Percentiles rank a stretch among this genome's conserved stretches.
These are phyloP conservation scores for Phengaris alcon DNA, from an alignment of 2,888 invertebrate species.

Conservation along the genomic window DNA sequence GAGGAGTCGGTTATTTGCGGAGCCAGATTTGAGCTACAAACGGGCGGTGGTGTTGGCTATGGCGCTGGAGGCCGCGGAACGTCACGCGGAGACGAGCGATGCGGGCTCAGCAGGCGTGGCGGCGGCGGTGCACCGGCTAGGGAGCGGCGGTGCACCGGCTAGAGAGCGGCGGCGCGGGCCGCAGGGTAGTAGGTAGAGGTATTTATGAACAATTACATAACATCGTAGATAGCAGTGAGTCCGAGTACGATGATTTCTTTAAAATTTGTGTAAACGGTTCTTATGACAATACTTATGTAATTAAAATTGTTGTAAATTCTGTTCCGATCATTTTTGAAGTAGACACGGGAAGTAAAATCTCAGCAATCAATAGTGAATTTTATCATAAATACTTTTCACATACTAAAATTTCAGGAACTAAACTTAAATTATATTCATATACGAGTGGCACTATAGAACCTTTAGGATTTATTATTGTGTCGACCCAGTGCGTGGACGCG, in stretches of 20 bases:
- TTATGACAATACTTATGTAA: background rate
- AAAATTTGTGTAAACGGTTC: slow-evolving; percentile 4
- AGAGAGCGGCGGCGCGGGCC: background rate
- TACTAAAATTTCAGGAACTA: too few relatives aligned
- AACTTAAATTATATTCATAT: too few relatives aligned
- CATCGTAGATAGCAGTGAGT: background rate
- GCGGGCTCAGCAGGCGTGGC: background rate
- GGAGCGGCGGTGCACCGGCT: background rate
- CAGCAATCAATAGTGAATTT: too few relatives aligned
- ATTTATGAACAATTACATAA: slow-evolving; percentile 1
- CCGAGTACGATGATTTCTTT: background rate
- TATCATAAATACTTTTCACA: too few relatives aligned
- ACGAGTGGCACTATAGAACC: too few relatives aligned
- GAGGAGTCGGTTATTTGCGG: slow-evolving; percentile 31
- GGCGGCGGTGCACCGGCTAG: too few relatives aligned
- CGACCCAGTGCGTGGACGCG: slow-evolving; percentile 6
- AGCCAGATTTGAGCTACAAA: slow-evolving; percentile 24
- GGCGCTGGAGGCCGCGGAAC: slow-evolving; percentile 18
- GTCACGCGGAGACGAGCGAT: slow-evolving; percentile 8
- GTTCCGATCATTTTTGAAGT: too few relatives aligned
- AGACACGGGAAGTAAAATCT: too few relatives aligned
- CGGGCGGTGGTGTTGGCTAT: slow-evolving; percentile 25
- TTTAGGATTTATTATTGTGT: slow-evolving; percentile 5
- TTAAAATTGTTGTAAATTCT: too few relatives aligned
- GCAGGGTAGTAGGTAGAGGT: background rate